A percentile compares a stretch with the other conserved stretches of the same genome.
These are phyloP conservation scores for Tiaroga cobitis DNA, from an alignment of 2,797 vertebrate species.

Conservation along the genomic window DNA sequence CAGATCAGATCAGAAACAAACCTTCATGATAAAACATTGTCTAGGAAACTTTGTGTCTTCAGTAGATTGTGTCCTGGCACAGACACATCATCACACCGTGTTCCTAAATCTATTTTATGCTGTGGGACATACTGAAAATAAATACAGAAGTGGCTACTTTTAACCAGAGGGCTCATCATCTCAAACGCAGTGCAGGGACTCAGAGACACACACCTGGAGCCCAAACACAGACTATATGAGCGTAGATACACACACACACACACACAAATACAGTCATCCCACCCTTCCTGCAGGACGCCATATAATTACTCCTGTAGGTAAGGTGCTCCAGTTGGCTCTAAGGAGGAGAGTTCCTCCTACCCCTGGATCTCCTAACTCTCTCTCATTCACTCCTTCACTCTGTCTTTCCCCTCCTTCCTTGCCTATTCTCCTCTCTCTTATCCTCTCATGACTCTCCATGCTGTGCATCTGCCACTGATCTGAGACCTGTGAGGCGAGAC, in stretches of 20 bases:
- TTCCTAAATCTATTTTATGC: slow-evolving; percentile 17
- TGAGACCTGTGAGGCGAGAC: slow-evolving; percentile 18
- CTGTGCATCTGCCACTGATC: neutral
- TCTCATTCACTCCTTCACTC: slow-evolving; percentile 8
- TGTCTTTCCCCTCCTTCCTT: slow-evolving; percentile 24
- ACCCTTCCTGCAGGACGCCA: slow-evolving; percentile 45
- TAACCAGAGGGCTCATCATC: slow-evolving; percentile 38
- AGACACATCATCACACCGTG: neutral
- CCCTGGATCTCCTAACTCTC: slow-evolving; percentile 28
- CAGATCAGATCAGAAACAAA: neutral
- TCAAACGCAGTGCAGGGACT: slow-evolving; percentile 27
- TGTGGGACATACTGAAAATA: neutral
- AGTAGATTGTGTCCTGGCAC: neutral
- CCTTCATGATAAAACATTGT: neutral
- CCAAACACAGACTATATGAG: slow-evolving; percentile 39
- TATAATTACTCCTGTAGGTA: slow-evolving; percentile 59
- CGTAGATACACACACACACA: neutral
- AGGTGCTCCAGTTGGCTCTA: slow-evolving; percentile 34
- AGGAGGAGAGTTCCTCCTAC: slow-evolving; percentile 46
- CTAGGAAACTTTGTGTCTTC: neutral
- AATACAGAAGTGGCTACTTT: slow-evolving; percentile 43
- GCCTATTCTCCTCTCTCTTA: slow-evolving; percentile 20
- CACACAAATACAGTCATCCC: slow-evolving; percentile 49
- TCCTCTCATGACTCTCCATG: slow-evolving; percentile 18
- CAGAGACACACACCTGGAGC: slow-evolving; percentile 35